Conservation (phyloP, 2,797 vertebrate genomes). For the Acipenser transmontanus region DNA sequence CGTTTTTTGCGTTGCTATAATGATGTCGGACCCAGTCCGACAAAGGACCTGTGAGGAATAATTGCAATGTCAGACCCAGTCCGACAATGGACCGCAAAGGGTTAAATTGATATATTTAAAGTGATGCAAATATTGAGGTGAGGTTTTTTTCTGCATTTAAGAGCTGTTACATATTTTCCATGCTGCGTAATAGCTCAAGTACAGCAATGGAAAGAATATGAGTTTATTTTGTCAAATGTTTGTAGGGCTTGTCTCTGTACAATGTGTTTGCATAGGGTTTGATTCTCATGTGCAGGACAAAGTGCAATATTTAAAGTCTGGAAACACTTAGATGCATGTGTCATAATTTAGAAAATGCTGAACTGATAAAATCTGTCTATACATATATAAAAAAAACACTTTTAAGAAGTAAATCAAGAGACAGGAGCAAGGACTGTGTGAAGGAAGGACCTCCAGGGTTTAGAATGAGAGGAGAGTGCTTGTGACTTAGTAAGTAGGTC, state of each 20-base stretch:
- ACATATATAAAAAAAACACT: constrained; percentile 2
- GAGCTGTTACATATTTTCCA: constrained; percentile 48
- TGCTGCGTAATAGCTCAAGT: constrained; percentile 26
- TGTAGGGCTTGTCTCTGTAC: constrained; percentile 11
- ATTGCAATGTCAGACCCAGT: too few species aligned
- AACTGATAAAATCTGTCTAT: constrained; percentile 4
- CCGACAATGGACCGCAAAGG: too few species aligned
- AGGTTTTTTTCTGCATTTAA: constrained; percentile 23
- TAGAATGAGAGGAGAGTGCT: too few species aligned
- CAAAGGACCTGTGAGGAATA: too few species aligned
- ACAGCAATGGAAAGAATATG: constrained; percentile 3
- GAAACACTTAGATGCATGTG: constrained; percentile 18
- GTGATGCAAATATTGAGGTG: background rate
- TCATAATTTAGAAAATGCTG: constrained; percentile 13
- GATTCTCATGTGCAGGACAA: constrained; percentile 12
- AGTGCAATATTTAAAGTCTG: constrained; percentile 17
- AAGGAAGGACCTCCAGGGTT: too few species aligned
- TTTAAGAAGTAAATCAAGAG: too few species aligned
- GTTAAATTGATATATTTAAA: background rate
- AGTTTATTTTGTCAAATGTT: constrained; percentile 6
- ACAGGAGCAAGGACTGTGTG: too few species aligned
- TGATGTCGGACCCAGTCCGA: too few species aligned
- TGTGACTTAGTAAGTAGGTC: too few species aligned
- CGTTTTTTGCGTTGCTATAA: too few species aligned
- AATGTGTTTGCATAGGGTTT: background rate